Evolutionary conservation across 2,888 invertebrate genomes (phyloP).

Genomic region (Nycteola revayana): DNA sequence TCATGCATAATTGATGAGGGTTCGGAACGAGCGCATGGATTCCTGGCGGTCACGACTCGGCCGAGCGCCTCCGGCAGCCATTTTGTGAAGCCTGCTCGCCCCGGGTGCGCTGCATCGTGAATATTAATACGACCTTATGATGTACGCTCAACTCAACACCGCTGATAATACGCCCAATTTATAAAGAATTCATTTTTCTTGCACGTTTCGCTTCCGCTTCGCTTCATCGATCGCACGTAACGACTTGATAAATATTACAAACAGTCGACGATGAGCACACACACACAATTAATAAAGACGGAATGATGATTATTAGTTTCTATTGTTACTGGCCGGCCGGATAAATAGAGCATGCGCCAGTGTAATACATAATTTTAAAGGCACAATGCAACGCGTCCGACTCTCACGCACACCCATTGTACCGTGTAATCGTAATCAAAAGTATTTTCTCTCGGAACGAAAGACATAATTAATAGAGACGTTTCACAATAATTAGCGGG

Average conservation of each 20-base stretch:
- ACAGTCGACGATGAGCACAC: conserved; percentile 55
- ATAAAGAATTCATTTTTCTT: conserved; percentile 38
- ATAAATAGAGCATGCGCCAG: conserved; percentile 71
- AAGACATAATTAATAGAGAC: conserved; percentile 51
- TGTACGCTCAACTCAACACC: conserved; percentile 33
- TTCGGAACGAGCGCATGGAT: conserved; percentile 71
- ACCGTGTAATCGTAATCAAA: conserved; percentile 67
- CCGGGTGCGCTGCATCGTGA: conserved; percentile 61
- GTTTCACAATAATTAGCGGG: conserved; percentile 58
- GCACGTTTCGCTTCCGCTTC: conserved; percentile 51
- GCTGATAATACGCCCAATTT: conserved; percentile 48
- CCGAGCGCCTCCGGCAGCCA: conserved; percentile 72
- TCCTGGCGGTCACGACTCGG: conserved; percentile 77
- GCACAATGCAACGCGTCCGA: conserved; percentile 60
- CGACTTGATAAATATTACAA: conserved; percentile 56
- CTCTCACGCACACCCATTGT: conserved; percentile 73
- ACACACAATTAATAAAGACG: conserved; percentile 65
- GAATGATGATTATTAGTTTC: conserved; percentile 73
- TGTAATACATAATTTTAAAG: conserved; percentile 70
- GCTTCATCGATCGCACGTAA: conserved; percentile 46
- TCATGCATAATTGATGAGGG: conserved; percentile 81
- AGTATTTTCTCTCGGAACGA: conserved; percentile 62
- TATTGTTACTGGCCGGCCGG: conserved; percentile 65
- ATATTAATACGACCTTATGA: conserved; percentile 69
- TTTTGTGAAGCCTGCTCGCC: conserved; percentile 73